These are phyloP conservation scores for Phrynocephalus forsythii DNA, from an alignment of 2,797 vertebrate species.

Conservation along the genomic window DNA sequence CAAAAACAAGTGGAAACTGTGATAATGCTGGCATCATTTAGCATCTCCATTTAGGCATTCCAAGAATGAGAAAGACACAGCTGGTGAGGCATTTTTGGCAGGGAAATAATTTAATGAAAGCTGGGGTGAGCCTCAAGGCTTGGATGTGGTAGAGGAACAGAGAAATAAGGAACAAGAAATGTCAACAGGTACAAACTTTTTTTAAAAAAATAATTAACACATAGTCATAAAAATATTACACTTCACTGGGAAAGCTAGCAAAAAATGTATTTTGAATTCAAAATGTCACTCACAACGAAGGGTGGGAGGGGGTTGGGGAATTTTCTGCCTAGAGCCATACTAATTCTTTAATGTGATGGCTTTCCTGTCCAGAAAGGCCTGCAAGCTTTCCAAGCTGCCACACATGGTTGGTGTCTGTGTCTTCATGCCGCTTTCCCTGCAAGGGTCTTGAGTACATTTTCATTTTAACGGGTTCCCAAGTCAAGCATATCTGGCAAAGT, in stretches of 20 bases:
- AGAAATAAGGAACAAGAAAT: constrained; percentile 61
- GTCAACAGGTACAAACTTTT: constrained; percentile 66
- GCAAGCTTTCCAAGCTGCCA: constrained; percentile 64
- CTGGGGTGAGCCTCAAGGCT: constrained; percentile 46
- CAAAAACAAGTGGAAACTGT: background rate
- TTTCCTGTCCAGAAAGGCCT: constrained; percentile 62
- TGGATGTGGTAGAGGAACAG: constrained; percentile 27
- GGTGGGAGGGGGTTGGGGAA: background rate
- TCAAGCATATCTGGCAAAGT: constrained; percentile 72
- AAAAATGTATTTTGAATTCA: constrained; percentile 54
- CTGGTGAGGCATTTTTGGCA: constrained; percentile 10
- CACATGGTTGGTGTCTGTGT: constrained; percentile 49
- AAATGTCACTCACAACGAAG: constrained; percentile 64
- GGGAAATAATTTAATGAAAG: constrained; percentile 41
- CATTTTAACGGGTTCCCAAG: constrained; percentile 78
- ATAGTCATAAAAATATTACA: constrained; percentile 59
- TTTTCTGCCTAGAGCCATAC: constrained; percentile 53
- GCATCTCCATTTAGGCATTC: background rate
- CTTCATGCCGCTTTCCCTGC: constrained; percentile 54
- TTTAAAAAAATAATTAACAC: constrained; percentile 54
- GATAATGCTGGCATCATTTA: background rate
- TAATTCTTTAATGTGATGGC: constrained; percentile 72
- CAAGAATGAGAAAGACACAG: background rate
- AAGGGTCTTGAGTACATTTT: constrained; percentile 72
- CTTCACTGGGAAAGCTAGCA: constrained; percentile 24